phyloP scores from a whole-genome alignment of 2,888 invertebrate species.

The Dasypolia templi region DNA sequence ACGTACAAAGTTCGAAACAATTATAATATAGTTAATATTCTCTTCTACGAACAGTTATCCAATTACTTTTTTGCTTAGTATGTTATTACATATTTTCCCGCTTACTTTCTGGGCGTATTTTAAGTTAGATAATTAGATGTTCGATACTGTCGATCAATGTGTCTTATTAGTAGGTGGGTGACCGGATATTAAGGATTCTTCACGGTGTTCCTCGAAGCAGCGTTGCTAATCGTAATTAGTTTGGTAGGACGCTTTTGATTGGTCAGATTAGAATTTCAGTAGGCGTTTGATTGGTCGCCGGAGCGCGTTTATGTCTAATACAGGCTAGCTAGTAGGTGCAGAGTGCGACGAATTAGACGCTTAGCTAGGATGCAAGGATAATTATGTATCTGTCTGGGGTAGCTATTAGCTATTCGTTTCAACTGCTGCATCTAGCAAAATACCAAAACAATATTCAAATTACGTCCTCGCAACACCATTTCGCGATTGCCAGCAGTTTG shows the following conservation, averaged over 20 bases:
- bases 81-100: slow-evolving; percentile 16
- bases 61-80: slow-evolving; percentile 34
- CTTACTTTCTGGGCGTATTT: slow-evolving; percentile 10
- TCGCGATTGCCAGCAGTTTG: neutral
- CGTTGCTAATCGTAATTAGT: slow-evolving; percentile 61
- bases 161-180: slow-evolving; percentile 52
- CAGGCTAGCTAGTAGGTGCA: slow-evolving; percentile 13
- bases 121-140: slow-evolving; percentile 44
- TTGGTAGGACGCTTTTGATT: slow-evolving; percentile 30
- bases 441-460: no score
- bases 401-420: neutral
- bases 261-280: neutral
- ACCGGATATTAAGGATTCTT: slow-evolving; percentile 54
- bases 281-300: slow-evolving; percentile 26
- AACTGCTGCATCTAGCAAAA: neutral
- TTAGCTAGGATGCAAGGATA: slow-evolving; percentile 9
- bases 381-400: neutral
- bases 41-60: slow-evolving; percentile 10
- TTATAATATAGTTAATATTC: slow-evolving; percentile 20
- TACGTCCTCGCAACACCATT: no score
- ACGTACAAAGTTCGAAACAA: neutral
- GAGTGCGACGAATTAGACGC: slow-evolving; percentile 24
- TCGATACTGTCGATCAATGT: slow-evolving; percentile 29
- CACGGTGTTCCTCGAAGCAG: slow-evolving; percentile 55
- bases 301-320: slow-evolving; percentile 56